Evolutionary conservation across 1,140 invertebrate genomes (phyloP).

Genomic region (Drosophila chauvacae): DNA sequence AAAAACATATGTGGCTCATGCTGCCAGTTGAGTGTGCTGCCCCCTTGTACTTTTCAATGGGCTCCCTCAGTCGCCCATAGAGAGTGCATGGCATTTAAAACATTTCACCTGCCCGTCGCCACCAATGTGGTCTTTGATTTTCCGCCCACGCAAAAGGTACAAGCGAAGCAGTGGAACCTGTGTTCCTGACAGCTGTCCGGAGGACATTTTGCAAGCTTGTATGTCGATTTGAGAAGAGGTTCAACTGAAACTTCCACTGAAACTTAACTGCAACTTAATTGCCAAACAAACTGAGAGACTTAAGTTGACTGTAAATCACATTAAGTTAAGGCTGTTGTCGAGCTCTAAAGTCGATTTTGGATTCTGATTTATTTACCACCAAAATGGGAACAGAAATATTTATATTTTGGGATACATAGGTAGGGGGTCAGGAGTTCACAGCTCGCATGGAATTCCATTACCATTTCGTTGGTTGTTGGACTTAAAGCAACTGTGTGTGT

Average conservation of each 20-base stretch:
- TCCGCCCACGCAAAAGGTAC: constrained; percentile 11
- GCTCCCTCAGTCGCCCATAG: constrained; percentile 12
- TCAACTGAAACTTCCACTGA: constrained; percentile 6
- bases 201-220: constrained; percentile 18
- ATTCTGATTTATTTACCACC: background rate
- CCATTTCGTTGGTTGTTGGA: background rate
- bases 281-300: background rate
- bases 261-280: constrained; percentile 8
- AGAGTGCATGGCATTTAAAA: constrained; percentile 37
- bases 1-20: constrained; percentile 6
- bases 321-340: no score
- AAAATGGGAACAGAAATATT: background rate
- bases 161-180: background rate
- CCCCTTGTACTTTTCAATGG: constrained; percentile 35
- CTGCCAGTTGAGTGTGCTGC: constrained; percentile 4
- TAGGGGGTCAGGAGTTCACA: background rate
- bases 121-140: constrained; percentile 46
- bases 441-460: background rate
- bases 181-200: constrained; percentile 22
- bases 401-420: no score
- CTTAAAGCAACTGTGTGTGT: background rate
- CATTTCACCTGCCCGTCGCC: constrained; percentile 22
- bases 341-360: background rate
- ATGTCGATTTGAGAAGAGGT: constrained; percentile 4
- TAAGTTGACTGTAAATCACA: background rate